Evolutionary conservation across 37 sponge, comb jelly and placozoan genomes (phyloP), one percentile per base, ranked within the genome.

Genomic region (Chondrosia reniformis): DNA sequence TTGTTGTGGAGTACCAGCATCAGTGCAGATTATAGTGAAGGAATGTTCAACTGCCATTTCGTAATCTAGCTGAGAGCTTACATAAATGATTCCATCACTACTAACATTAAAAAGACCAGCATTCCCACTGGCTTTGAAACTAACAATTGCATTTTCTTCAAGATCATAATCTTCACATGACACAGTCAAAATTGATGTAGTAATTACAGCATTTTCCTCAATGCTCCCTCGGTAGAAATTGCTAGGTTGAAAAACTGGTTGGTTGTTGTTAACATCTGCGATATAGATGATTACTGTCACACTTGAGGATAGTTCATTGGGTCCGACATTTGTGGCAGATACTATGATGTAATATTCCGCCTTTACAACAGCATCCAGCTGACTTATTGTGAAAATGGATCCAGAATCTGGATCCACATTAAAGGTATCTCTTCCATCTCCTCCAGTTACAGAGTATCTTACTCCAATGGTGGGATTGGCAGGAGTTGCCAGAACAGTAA

Each of bases 201-300:
- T 38, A 5, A 30, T 17, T 17, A 25, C 32, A n/a, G 71, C 75
- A 19, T 38, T 67, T 56, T 91, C 92, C 13, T 62, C 67, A 25
- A 86, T 75, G 21, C 12, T 75, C 0, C 27, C 84, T 37, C 65
- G 58, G 44, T 81, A 81, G 49, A 66, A 76, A 34, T 79, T 45
- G 21, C 32, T 24, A 17, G 72, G 72, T 3, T 54, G 5, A 46
- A 91, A 86, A 15, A 44, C 19, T 30, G 89, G 89, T 30, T 30
- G 19, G 55, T 88, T 62, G 67, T 92, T 74, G 62, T 92, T 92
- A 39, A 92, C 67, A 45, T 87, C 92, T 0, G 58, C 44, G 22
- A 92, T 79, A 17, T 57, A 39, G 0, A 92, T 45, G 3, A 0
- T 7, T 38, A 92, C 85, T 1, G 76, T 81, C 19, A 77, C 85